Conservation (phyloP, 2,797 vertebrate species). For the Zalophus californianus region DNA sequence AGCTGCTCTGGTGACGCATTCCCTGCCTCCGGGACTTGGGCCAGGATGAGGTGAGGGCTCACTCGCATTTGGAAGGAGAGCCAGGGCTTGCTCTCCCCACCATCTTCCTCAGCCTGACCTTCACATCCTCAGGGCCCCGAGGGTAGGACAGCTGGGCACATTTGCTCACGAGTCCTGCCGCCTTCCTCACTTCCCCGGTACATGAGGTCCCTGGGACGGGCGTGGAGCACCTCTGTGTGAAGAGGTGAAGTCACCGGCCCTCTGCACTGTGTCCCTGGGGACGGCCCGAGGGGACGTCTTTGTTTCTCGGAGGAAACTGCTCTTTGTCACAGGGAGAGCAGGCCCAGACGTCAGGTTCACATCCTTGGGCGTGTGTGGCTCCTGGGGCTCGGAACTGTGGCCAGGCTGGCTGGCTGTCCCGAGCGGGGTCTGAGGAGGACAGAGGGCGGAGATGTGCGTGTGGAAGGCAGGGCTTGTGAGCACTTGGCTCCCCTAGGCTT, state of each 20-base stretch:
- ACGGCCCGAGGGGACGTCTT: not conserved
- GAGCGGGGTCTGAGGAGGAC: not conserved
- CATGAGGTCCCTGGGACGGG: too few species aligned
- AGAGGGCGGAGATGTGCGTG: fast-evolving
- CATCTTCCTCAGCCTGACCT: not conserved
- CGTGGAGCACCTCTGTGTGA: not conserved
- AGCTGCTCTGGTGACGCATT: not conserved
- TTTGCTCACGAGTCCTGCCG: fast-evolving
- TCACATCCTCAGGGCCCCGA: not conserved
- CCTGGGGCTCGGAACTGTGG: not conserved
- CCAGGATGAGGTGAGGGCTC: not conserved
- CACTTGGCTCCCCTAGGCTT: not conserved
- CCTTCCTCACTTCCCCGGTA: not conserved
- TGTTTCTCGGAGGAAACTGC: not conserved
- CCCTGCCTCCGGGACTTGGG: not conserved
- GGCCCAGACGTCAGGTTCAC: not conserved
- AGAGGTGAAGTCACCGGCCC: not conserved
- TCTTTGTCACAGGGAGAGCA: not conserved
- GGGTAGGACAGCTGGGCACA: not conserved
- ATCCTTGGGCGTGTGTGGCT: not conserved
- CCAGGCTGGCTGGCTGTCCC: not conserved
- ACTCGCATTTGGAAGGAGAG: not conserved
- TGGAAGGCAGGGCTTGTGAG: not conserved
- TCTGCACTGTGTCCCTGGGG: too few species aligned
- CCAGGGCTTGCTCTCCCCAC: not conserved